Percentiles rank a stretch among this genome's conserved stretches.
phyloP scores from a whole-genome alignment of 2,888 invertebrate genomes.

The Amphiduros pacificus region DNA sequence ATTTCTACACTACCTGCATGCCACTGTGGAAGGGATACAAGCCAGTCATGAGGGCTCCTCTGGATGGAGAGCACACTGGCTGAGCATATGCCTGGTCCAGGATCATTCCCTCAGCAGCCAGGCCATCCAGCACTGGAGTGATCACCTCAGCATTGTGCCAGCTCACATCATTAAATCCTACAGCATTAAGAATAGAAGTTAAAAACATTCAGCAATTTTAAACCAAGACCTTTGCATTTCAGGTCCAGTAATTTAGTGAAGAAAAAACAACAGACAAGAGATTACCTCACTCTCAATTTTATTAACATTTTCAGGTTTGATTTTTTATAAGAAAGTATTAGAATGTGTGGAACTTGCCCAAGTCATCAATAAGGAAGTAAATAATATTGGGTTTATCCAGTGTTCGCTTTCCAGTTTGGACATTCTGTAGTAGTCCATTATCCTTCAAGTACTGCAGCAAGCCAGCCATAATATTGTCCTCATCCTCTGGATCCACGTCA shows the following conservation, averaged over 20 bases:
- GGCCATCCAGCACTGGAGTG: neutral
- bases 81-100: neutral
- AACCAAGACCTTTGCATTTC: neutral
- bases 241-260: too few relatives aligned
- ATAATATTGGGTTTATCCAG: neutral
- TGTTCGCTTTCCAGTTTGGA: too few relatives aligned
- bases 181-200: neutral
- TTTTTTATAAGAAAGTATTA: too few relatives aligned
- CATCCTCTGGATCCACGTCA: too few relatives aligned
- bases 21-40: neutral
- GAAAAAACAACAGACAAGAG: neutral
- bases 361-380: slow-evolving; percentile 1
- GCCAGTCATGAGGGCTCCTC: neutral
- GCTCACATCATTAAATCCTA: neutral
- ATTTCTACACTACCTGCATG: too few relatives aligned
- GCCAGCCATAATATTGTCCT: too few relatives aligned
- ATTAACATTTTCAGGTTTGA: neutral
- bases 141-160: neutral
- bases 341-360: neutral
- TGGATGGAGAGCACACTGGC: neutral
- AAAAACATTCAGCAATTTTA: neutral
- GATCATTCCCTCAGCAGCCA: neutral
- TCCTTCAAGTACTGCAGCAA: too few relatives aligned
- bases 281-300: neutral
- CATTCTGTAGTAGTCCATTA: too few relatives aligned